phyloP scores from a whole-genome alignment of 2,888 invertebrate species.

The Agonopterix arenella region DNA sequence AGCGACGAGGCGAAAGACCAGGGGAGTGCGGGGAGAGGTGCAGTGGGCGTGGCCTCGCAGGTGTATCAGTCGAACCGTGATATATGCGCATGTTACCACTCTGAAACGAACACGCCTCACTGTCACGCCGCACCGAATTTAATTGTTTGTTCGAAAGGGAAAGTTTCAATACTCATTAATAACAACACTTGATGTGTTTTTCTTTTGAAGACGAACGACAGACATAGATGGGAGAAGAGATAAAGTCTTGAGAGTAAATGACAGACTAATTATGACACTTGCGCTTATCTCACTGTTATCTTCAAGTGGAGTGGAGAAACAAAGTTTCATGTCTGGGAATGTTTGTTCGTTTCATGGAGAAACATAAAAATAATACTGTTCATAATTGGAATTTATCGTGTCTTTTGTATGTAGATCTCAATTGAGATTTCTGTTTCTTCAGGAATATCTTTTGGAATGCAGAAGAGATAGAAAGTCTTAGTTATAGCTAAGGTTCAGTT shows the following conservation, averaged over 20 bases:
- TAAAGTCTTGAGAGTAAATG: constrained; percentile 38
- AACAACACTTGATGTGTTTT: constrained; percentile 11
- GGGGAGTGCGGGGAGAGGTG: constrained; percentile 31
- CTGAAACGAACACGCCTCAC: constrained; percentile 61
- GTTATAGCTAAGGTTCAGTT: too few relatives aligned
- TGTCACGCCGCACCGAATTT: constrained; percentile 52
- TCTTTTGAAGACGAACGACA: constrained; percentile 13
- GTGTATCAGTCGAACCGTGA: constrained; percentile 66
- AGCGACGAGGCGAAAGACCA: constrained; percentile 54
- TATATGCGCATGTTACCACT: constrained; percentile 72
- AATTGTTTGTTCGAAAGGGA: constrained; percentile 54
- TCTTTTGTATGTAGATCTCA: too few relatives aligned
- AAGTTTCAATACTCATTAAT: constrained; percentile 44
- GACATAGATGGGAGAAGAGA: constrained; percentile 36
- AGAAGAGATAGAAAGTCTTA: too few relatives aligned
- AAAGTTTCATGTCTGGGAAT: background rate
- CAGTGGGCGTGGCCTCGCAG: constrained; percentile 53
- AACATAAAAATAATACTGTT: too few relatives aligned
- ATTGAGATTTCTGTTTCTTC: too few relatives aligned
- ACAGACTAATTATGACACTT: constrained; percentile 41
- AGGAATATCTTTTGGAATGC: too few relatives aligned
- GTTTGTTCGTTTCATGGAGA: too few relatives aligned
- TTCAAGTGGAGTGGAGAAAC: background rate
- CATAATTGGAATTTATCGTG: too few relatives aligned
- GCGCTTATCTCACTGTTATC: constrained; percentile 9